Percentiles rank a stretch among this genome's conserved stretches.
phyloP scores from a whole-genome alignment of 2,797 vertebrate species.

The Xerus rutilus region DNA sequence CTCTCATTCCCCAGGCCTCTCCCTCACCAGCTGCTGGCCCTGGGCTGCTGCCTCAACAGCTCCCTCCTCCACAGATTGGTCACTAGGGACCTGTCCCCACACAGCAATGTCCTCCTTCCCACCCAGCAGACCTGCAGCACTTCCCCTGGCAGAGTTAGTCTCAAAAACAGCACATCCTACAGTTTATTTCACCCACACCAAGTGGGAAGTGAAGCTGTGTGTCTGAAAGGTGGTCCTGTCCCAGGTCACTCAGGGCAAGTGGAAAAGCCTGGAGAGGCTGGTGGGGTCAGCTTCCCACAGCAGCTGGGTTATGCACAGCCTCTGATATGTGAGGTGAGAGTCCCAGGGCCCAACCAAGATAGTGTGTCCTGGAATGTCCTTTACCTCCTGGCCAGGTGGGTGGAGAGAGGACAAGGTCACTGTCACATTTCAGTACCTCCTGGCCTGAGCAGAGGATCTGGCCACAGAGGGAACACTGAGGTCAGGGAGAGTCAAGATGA shows the following conservation, averaged over 20 bases:
- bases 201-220: not conserved
- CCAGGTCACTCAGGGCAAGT: not conserved
- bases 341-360: not conserved
- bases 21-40: not conserved
- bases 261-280: not conserved
- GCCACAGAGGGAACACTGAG: fast-evolving
- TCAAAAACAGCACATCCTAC: not conserved
- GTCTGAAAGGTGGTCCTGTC: not conserved
- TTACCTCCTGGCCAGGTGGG: not conserved
- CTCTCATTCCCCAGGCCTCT: fast-evolving
- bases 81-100: too few species aligned
- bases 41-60: fast-evolving
- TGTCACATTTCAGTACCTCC: not conserved
- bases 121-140: not conserved
- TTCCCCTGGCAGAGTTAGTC: not conserved
- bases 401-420: not conserved
- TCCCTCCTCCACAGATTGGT: not conserved
- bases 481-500: fast-evolving
- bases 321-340: not conserved
- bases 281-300: fast-evolving
- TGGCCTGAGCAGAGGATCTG: not conserved
- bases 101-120: not conserved
- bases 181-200: too few species aligned
- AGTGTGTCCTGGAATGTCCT: too few species aligned
- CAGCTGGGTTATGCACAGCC: fast-evolving